A percentile compares a stretch with the other conserved stretches of the same genome.
These are phyloP conservation scores for Taeniopygia guttata DNA, from an alignment of 2,797 vertebrate genomes.

Conservation along the genomic window DNA sequence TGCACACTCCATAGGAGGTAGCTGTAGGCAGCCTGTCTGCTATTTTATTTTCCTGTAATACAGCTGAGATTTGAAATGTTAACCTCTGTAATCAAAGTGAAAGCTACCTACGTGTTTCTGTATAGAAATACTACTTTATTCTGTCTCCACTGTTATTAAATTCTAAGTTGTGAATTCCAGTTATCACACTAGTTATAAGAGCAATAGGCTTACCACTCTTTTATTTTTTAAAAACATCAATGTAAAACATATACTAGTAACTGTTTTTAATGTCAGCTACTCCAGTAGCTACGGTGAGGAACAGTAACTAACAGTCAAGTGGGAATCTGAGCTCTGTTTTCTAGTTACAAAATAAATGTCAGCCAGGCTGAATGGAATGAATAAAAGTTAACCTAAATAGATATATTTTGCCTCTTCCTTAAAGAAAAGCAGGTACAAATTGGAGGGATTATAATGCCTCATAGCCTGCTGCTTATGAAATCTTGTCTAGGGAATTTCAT, in stretches of 20 bases:
- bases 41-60: background rate
- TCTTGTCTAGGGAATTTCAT: conserved; percentile 29
- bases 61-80: background rate
- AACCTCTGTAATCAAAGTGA: background rate
- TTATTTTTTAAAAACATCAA: background rate
- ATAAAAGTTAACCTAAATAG: background rate
- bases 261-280: background rate
- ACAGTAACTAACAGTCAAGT: background rate
- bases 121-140: background rate
- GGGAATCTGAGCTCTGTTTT: background rate
- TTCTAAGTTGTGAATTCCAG: background rate
- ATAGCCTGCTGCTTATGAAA: conserved; percentile 21
- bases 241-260: background rate
- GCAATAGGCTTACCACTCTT: background rate
- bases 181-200: background rate
- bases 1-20: fast-evolving
- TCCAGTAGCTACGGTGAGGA: background rate
- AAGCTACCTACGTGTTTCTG: background rate
- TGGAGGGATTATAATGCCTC: background rate
- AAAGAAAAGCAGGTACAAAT: conserved; percentile 15
- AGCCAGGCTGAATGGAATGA: background rate
- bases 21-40: background rate
- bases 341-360: background rate
- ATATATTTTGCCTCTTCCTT: background rate
- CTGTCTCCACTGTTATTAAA: background rate